phyloP scores from a whole-genome alignment of 2,113 vertebrate genomes.

The Proterorhinus semilunaris region DNA sequence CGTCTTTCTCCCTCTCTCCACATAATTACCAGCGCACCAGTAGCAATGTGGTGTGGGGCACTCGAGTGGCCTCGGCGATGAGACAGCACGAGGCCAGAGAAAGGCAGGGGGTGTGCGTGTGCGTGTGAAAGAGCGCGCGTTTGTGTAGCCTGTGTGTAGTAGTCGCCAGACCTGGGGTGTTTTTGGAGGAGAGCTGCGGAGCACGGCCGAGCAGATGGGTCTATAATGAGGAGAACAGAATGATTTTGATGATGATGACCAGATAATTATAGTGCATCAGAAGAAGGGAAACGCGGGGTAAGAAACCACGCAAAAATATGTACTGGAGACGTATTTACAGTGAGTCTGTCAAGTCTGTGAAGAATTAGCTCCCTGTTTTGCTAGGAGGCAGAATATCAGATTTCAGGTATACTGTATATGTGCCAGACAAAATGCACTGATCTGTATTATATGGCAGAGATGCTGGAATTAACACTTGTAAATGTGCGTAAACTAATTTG shows the following conservation, averaged over 20 bases:
- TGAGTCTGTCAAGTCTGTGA: background rate
- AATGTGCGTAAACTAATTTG: background rate
- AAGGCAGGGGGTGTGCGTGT: background rate
- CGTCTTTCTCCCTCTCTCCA: conserved; percentile 40
- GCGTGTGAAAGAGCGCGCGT: background rate
- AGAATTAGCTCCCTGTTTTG: background rate
- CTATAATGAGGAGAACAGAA: conserved; percentile 61
- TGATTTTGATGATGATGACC: conserved; percentile 58
- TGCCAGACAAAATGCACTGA: no score
- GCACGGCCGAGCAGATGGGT: conserved; percentile 47
- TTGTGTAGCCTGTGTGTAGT: conserved; percentile 4
- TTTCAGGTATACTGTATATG: background rate
- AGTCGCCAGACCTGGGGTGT: conserved; percentile 22
- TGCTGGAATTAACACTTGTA: no score
- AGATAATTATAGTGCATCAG: conserved; percentile 52
- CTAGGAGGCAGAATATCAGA: background rate
- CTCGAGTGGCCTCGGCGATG: conserved; percentile 45
- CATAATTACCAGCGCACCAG: conserved; percentile 49
- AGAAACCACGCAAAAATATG: conserved; percentile 9
- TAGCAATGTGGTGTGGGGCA: conserved; percentile 36
- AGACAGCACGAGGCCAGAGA: conserved; percentile 28
- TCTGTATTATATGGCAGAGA: no score
- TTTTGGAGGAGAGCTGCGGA: conserved; percentile 35
- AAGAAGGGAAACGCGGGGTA: conserved; percentile 19
- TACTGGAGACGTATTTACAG: background rate